Conservation (phyloP, 2,888 invertebrate species). For the Gisinianus flammeolus region DNA sequence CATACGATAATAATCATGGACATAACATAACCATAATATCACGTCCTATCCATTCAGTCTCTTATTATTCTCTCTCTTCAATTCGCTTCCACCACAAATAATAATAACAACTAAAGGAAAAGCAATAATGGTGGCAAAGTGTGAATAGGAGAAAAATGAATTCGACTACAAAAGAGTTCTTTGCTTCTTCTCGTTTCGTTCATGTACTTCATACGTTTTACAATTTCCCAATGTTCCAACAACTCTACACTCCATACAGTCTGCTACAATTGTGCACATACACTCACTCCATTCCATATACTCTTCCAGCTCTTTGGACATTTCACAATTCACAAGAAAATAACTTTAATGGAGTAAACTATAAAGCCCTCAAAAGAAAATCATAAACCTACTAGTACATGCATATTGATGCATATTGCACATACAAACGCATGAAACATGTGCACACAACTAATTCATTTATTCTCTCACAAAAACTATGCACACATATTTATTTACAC, state of each 20-base stretch:
- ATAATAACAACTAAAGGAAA: slow-evolving; percentile 34
- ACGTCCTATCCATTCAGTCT: slow-evolving; percentile 39
- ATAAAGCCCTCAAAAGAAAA: background rate
- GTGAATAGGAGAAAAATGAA: slow-evolving; percentile 43
- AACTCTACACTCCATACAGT: too few relatives aligned
- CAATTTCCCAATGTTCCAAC: slow-evolving; percentile 11
- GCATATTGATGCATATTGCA: too few relatives aligned
- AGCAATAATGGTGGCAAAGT: slow-evolving; percentile 42
- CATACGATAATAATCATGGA: slow-evolving; percentile 35
- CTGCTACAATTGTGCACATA: too few relatives aligned
- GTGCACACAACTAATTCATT: background rate
- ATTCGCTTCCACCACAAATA: slow-evolving; percentile 40
- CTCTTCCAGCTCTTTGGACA: too few relatives aligned
- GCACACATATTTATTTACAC: too few relatives aligned
- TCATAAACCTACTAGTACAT: too few relatives aligned
- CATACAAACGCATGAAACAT: too few relatives aligned
- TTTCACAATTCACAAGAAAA: background rate
- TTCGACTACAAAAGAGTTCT: slow-evolving; percentile 37
- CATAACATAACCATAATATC: slow-evolving; percentile 39
- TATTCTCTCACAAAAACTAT: too few relatives aligned
- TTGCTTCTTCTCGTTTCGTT: slow-evolving; percentile 12
- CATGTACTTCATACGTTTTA: background rate
- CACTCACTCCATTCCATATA: too few relatives aligned
- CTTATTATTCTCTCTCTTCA: slow-evolving; percentile 40
- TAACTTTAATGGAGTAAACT: background rate